Evolutionary conservation across 2,797 vertebrate genomes (phyloP).

Genomic region (Pangasius mekongensis): DNA sequence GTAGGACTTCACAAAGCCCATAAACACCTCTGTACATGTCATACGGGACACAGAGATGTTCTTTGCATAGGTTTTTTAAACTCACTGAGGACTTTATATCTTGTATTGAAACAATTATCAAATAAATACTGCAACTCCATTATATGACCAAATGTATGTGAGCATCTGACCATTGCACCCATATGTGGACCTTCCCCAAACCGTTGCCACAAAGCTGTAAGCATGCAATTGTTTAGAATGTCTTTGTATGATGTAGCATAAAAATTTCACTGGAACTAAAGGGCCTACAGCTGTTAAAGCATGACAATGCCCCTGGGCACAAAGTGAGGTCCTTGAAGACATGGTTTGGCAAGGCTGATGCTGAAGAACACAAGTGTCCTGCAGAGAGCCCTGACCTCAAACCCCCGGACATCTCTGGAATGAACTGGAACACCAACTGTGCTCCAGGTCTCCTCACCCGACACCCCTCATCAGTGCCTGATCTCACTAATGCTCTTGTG

Average conservation of each 20-base stretch:
- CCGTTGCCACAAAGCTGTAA: neutral
- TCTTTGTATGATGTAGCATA: neutral
- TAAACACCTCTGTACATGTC: conserved; percentile 85
- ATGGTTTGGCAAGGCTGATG: neutral
- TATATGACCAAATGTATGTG: neutral
- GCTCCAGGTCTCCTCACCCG: neutral
- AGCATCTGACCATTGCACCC: neutral
- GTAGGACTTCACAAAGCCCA: conserved; percentile 95
- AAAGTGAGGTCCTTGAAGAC: neutral
- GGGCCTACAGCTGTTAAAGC: neutral
- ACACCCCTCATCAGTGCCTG: too few species aligned
- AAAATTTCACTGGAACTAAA: neutral
- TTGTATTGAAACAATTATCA: neutral
- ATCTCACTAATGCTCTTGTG: neutral
- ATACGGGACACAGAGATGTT: conserved; percentile 21
- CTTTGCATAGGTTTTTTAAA: neutral
- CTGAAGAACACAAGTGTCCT: neutral
- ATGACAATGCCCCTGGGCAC: neutral
- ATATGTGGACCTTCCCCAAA: neutral
- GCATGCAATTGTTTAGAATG: neutral
- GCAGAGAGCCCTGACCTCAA: neutral
- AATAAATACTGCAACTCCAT: neutral
- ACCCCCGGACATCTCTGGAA: neutral
- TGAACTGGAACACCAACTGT: neutral
- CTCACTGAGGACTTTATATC: neutral